Base-by-base conservation (phyloP, 1,140 invertebrate species). In the Orius laevigatus region DNA sequence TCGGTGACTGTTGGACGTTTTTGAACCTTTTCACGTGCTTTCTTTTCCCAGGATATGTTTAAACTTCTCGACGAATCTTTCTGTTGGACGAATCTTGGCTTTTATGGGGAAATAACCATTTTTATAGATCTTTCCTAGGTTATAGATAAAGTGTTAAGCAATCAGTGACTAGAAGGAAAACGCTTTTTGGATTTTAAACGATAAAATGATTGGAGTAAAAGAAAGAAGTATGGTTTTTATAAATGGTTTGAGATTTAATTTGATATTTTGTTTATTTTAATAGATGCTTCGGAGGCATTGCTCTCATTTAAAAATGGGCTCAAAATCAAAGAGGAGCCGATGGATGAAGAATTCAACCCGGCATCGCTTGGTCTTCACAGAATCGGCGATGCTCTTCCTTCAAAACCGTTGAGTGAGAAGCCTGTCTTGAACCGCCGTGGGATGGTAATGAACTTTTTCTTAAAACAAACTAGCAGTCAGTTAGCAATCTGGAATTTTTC, bases 351-450 rank as follows among this genome's bases (percentile, higher is more conserved):
- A 41, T 73, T 84, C 51, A 80, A 79, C 18, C 77, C 80, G 34
- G 80, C 80, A 34, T 78, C 78, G 50, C 66, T 86, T 35, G 83
- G 83, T 2, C 64, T 87, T 2, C 81, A 84, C 58, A 70, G 82
- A 61, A 81, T 86, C 38, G 82, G 82, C 9, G 76, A 80, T 10
- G 72, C 74, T 46, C 72, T 75, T 54, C 77, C 79, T 75, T 76
- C 79, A 75, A 81, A 78, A 63, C 73, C 75, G 33, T 74, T 73
- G 50, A 74, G 78, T 58, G 79, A 78, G 1, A 70, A 80, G 8
- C 78, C 81, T 60, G 76, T 81, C 48, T 63, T 89, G 2, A 89
- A 89, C 64, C 75, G 82, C 8, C 71, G 85, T 62, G 85, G 85
- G 40, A 87, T 86, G 80, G 62, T 64, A 55, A 54, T n/a, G n/a